phyloP scores from a whole-genome alignment of 2,888 invertebrate genomes.

The Oxytorus armatus region DNA sequence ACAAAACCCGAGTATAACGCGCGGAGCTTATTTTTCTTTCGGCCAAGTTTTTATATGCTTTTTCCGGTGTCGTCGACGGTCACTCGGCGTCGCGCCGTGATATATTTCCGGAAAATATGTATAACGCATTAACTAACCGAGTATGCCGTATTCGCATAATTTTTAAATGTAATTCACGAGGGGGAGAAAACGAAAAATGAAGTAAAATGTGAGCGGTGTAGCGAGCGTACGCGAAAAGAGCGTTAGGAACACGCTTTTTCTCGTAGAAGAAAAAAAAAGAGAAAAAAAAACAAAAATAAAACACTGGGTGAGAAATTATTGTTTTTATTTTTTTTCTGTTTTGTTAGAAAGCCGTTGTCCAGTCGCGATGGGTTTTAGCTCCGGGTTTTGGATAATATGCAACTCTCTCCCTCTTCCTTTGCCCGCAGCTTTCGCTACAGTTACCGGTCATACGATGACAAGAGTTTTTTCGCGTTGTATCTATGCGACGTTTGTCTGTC shows the following conservation, averaged over 20 bases:
- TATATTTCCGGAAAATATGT: conserved; percentile 72
- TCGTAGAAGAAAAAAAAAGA: not conserved
- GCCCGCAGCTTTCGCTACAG: conserved; percentile 36
- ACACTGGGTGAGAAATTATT: conserved; percentile 64
- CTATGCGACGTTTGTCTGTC: conserved; percentile 29
- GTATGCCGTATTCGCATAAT: conserved; percentile 73
- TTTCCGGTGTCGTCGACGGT: conserved; percentile 47
- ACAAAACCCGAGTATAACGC: too few species aligned
- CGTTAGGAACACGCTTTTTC: too few species aligned
- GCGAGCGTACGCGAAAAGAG: conserved; percentile 10
- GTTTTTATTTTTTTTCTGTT: conserved; percentile 54
- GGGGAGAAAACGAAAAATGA: conserved; percentile 65
- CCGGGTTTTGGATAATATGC: conserved; percentile 50
- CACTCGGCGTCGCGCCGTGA: conserved; percentile 49
- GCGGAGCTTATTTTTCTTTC: too few species aligned
- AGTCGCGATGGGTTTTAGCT: conserved; percentile 46
- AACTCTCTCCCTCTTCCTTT: conserved; percentile 51
- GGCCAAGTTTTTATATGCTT: conserved; percentile 29
- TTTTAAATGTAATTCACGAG: conserved; percentile 78
- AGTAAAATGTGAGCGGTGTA: conserved; percentile 37
- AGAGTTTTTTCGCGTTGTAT: conserved; percentile 26
- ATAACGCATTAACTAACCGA: conserved; percentile 66
- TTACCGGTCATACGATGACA: conserved; percentile 40
- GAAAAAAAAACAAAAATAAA: conserved; percentile 40
- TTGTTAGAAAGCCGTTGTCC: conserved; percentile 41